phyloP scores from a whole-genome alignment of 1,140 invertebrate species.

The Parapsyche elsis region DNA sequence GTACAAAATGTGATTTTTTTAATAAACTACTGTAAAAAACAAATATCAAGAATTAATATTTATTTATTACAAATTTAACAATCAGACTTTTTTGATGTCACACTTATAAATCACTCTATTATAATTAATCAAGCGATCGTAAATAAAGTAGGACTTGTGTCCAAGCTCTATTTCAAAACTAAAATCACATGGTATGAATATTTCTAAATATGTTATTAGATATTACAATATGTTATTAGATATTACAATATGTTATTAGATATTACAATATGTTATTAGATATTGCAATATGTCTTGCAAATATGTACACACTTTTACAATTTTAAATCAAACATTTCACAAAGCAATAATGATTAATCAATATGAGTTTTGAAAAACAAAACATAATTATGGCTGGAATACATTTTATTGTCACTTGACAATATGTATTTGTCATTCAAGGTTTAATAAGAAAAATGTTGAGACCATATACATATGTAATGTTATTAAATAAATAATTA shows the following conservation, averaged over 20 bases:
- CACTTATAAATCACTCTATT: conserved; percentile 16
- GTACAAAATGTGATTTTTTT: conserved; percentile 11
- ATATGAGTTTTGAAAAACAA: no score
- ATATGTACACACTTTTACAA: no score
- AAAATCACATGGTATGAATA: background rate
- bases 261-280: background rate
- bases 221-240: background rate
- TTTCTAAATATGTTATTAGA: background rate
- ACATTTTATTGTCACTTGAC: conserved; percentile 24
- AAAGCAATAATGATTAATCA: background rate
- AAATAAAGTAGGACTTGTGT: background rate
- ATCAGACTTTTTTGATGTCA: conserved; percentile 39
- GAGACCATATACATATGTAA: no score
- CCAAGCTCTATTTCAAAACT: background rate
- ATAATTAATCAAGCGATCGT: no score
- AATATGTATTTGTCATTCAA: conserved; percentile 27
- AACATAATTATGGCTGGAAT: conserved; percentile 21
- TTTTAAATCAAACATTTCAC: background rate
- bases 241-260: background rate
- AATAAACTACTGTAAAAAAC: background rate
- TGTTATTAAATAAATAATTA: no score
- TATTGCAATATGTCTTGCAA: background rate
- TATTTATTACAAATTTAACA: conserved; percentile 26
- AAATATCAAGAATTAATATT: conserved; percentile 30
- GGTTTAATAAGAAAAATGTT: background rate